Conservation (phyloP, 35 echinoderm and acorn worm species). For the Lytechinus pictus region DNA sequence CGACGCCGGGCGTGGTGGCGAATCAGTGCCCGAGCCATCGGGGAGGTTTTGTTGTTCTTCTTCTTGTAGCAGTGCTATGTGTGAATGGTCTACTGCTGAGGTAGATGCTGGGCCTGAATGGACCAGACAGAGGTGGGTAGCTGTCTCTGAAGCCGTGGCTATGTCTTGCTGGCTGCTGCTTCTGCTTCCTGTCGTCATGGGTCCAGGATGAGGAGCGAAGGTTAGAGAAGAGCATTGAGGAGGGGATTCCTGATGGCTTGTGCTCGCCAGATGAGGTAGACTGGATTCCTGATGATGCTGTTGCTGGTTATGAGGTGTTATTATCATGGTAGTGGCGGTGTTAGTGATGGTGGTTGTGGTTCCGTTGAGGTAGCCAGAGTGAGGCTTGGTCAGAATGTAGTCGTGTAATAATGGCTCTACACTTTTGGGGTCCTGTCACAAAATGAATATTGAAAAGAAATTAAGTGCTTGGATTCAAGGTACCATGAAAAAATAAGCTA, state of each 20-base stretch:
- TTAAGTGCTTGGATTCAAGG: not conserved
- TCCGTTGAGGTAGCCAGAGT: conserved; percentile 25
- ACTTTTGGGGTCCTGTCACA: not conserved
- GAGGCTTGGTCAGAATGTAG: not conserved
- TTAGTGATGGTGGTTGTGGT: not conserved
- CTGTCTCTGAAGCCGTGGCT: not conserved
- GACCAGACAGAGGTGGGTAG: conserved; percentile 16
- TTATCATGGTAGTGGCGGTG: not conserved
- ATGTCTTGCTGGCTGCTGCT: conserved; percentile 1
- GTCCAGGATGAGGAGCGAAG: not conserved
- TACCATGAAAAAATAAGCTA: not conserved
- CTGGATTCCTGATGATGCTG: conserved; percentile 43
- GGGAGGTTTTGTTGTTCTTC: not conserved
- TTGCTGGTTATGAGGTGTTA: not conserved
- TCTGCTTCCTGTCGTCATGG: not conserved
- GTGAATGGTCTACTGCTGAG: not conserved
- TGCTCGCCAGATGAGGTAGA: conserved; percentile 35
- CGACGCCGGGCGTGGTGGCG: conserved; percentile 17
- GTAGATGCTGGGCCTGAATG: conserved; percentile 1
- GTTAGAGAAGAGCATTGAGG: not conserved
- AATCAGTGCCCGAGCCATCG: not conserved
- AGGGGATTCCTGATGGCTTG: conserved; percentile 31
- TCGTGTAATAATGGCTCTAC: conserved; percentile 9
- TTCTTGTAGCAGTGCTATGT: not conserved
- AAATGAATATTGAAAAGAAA: not conserved